Base-by-base conservation (phyloP, 2,797 vertebrate species). In the Clarias platycephalus region DNA sequence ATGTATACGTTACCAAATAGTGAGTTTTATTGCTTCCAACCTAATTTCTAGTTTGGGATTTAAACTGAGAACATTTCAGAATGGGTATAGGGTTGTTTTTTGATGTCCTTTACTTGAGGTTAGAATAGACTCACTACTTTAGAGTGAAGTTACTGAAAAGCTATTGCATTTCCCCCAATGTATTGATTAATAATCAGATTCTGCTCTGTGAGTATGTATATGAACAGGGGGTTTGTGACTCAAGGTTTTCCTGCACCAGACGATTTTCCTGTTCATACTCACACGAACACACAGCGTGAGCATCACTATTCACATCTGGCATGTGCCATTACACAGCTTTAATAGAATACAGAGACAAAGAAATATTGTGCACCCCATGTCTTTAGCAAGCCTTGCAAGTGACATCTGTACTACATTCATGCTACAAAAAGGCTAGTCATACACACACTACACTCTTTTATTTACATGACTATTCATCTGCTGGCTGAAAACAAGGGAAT, bases 371-470 rank as follows among this genome's bases (percentile, higher is more conserved):
- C 62, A 8, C 28, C 34, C 12, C 28, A 57, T 81, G 28, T 81
- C 82, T 74, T 76, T 81, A 83, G 71, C 37, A 79, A 85, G 37
- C n/a, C 64, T 49, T 72, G 81, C 40, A 12, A 84, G 81, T 44
- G 87, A 84, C 79, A 81, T 83, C 82, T 86, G 84, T 67, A 81
- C 84, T 81, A 72, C 60, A 31, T 85, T 58, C 76, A 55, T 40
- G 72, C 18, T 63, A 88, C 84, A 86, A 85, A 88, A 76, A 70
- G 34, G 75, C 66, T 63, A 83, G 81, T 88, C 84, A 86, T 44
- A 79, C 26, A 70, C 37, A 78, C 7, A 18, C 83, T 49, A 63
- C 40, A 40, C 55, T n/a, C 22, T 16, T 58, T 10, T 70, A 16
- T 60, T 15, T 20, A 37, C 72, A 58, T 2, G 3, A 26, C 37